Evolutionary conservation across 2,888 invertebrate genomes (phyloP).

Genomic region (Seira ritae): DNA sequence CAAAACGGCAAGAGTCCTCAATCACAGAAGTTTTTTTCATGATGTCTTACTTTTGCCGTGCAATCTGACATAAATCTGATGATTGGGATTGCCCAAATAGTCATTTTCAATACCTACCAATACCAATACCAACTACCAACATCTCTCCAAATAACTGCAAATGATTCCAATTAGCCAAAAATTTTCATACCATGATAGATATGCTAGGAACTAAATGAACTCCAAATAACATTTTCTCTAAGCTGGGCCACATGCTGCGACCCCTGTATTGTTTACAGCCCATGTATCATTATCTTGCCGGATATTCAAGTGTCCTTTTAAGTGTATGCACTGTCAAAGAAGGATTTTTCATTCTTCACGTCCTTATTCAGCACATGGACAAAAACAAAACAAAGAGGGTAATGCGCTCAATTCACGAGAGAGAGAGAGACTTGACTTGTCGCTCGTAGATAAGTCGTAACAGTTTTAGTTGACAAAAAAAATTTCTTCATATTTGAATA

Average conservation of each 20-base stretch:
- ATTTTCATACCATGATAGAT: neutral
- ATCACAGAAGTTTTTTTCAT: neutral
- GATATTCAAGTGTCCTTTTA: conserved; percentile 22
- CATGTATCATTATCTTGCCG: conserved; percentile 31
- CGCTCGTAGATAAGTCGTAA: neutral
- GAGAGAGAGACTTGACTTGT: no score
- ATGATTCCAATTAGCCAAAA: conserved; percentile 15
- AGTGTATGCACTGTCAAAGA: neutral
- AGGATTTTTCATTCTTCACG: conserved; percentile 10
- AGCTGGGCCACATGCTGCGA: neutral
- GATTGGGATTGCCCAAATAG: neutral
- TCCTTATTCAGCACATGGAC: conserved; percentile 42
- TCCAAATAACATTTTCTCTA: neutral
- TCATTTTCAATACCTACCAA: neutral
- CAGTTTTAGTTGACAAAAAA: neutral
- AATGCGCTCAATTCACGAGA: conserved; percentile 37
- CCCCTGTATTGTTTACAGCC: neutral
- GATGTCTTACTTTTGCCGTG: conserved; percentile 6
- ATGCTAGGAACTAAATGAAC: neutral
- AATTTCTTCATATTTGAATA: no score
- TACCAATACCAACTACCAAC: neutral
- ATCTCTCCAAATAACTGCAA: neutral
- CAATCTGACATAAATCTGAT: conserved; percentile 35
- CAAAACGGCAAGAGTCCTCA: neutral
- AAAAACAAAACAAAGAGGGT: conserved; percentile 38